Evolutionary conservation across 2,113 vertebrate genomes (phyloP).

Genomic region (Coptodon bakossiorum): DNA sequence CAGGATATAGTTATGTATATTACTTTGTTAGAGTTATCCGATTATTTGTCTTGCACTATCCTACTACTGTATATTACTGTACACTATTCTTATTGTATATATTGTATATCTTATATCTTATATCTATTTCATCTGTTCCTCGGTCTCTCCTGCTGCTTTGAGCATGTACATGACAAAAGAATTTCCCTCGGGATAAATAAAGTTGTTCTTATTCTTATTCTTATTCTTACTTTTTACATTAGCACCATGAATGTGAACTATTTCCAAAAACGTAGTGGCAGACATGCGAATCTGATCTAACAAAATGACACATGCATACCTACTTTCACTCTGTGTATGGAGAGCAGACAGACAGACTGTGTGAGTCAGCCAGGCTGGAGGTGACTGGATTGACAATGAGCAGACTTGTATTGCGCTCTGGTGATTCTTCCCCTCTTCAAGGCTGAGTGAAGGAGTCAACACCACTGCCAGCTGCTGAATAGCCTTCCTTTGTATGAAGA

Average conservation of each 20-base stretch:
- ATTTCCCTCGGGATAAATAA: too few relatives aligned
- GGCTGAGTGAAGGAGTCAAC: slow-evolving; percentile 15
- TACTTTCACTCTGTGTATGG: not conserved
- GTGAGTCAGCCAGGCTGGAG: slow-evolving; percentile 15
- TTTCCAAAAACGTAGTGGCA: not conserved
- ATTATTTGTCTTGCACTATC: too few relatives aligned
- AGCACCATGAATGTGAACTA: not conserved
- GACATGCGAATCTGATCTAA: not conserved
- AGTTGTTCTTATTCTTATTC: too few relatives aligned
- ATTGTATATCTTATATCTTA: too few relatives aligned
- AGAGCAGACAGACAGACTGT: not conserved
- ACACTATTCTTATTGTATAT: too few relatives aligned
- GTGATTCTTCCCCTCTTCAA: slow-evolving; percentile 22
- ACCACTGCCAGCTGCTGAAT: not conserved
- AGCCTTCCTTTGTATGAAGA: not conserved
- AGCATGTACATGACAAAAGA: too few relatives aligned
- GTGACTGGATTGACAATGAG: slow-evolving; percentile 38
- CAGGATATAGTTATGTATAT: too few relatives aligned
- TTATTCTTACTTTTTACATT: not conserved
- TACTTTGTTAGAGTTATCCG: too few relatives aligned
- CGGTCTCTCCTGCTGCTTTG: too few relatives aligned
- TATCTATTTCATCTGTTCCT: too few relatives aligned
- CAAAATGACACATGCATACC: not conserved
- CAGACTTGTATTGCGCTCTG: not conserved
- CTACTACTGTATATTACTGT: too few relatives aligned